Conservation (phyloP, 2,797 vertebrate genomes). For the Siniperca scherzeri region DNA sequence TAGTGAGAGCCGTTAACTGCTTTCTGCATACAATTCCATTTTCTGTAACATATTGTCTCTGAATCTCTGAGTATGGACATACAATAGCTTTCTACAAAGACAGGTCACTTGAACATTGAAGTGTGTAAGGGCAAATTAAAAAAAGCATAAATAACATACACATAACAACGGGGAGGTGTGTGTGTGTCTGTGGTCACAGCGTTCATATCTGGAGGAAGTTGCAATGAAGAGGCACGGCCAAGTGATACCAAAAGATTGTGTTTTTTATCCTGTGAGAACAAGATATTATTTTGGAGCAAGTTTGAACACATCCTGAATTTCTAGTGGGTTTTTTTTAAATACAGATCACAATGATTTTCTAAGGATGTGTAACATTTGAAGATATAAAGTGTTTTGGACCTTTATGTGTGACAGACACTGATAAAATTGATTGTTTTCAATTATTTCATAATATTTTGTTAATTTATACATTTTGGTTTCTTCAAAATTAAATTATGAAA, state of each 20-base stretch:
- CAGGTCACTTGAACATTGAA: slow-evolving; percentile 33
- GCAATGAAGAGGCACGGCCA: not conserved
- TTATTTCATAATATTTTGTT: slow-evolving; percentile 1
- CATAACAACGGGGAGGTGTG: not conserved
- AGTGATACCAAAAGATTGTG: not conserved
- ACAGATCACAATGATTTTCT: not conserved
- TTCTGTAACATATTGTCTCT: slow-evolving; percentile 43
- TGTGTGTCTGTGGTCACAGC: not conserved
- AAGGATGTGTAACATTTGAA: not conserved
- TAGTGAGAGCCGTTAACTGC: slow-evolving; percentile 45
- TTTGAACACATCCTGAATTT: not conserved
- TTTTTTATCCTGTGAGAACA: slow-evolving; percentile 2
- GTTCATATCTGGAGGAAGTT: slow-evolving; percentile 17
- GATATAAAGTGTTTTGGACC: not conserved
- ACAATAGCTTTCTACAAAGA: slow-evolving; percentile 42
- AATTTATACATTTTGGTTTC: not conserved
- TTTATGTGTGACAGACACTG: not conserved
- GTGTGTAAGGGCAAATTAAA: not conserved
- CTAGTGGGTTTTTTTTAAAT: not conserved
- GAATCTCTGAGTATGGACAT: slow-evolving; percentile 36
- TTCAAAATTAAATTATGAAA: not conserved
- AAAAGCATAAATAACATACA: not conserved
- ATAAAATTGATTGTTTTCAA: not conserved
- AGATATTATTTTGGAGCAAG: not conserved
- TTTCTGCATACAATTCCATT: slow-evolving; percentile 39